These are phyloP conservation scores for Baccha elongata DNA, from an alignment of 2,888 invertebrate genomes.

Conservation along the genomic window DNA sequence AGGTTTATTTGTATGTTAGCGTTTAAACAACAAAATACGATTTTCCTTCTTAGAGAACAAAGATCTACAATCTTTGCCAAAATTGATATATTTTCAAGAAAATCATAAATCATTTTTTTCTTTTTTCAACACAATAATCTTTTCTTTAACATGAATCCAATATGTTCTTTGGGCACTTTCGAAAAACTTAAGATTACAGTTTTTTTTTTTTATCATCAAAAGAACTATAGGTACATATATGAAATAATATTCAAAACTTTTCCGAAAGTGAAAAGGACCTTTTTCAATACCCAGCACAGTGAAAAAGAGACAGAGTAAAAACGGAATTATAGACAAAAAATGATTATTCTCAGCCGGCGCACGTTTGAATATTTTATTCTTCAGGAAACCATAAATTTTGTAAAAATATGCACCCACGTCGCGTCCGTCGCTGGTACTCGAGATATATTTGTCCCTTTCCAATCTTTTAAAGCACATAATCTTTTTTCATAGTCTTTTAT, in stretches of 20 bases:
- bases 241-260: constrained; percentile 16
- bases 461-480: constrained; percentile 17
- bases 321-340: constrained; percentile 48
- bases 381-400: constrained; percentile 72
- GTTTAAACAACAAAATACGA: no score
- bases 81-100: no score
- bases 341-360: constrained; percentile 66
- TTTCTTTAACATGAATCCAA: not conserved
- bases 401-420: constrained; percentile 68
- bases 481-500: constrained; percentile 8
- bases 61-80: no score
- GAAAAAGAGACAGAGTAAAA: not conserved
- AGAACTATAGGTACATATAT: not conserved
- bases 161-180: not conserved
- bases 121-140: not conserved
- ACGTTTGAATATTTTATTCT: constrained; percentile 72
- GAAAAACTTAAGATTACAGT: no score
- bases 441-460: constrained; percentile 41
- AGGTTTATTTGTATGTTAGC: no score
- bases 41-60: no score
- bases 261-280: not conserved
- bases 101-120: no score
- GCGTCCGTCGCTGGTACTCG: constrained; percentile 29
- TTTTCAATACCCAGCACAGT: constrained; percentile 18
- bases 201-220: not conserved